Evolutionary conservation across 2,113 vertebrate genomes (phyloP).

Genomic region (Dermatemys mawii): DNA sequence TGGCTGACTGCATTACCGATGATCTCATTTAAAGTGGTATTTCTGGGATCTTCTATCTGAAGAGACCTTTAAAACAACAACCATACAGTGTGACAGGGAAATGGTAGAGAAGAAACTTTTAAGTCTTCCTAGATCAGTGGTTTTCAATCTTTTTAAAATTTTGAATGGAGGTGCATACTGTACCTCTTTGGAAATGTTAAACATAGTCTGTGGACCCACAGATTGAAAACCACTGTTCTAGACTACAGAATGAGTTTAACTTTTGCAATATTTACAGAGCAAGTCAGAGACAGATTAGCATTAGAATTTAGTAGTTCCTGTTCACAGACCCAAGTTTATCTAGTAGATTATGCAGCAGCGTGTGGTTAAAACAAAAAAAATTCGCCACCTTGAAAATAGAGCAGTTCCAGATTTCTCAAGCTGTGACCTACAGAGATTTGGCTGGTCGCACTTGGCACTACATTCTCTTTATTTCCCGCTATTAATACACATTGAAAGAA

Average conservation of each 20-base stretch:
- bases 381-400: background rate
- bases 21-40: fast-evolving
- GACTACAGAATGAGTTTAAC: background rate
- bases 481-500: background rate
- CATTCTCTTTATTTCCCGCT: background rate
- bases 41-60: background rate
- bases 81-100: fast-evolving
- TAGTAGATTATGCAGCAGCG: background rate
- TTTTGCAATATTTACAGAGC: background rate
- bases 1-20: fast-evolving
- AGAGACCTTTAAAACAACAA: background rate
- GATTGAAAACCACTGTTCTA: background rate
- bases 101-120: background rate
- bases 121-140: background rate
- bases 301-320: background rate
- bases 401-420: background rate
- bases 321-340: background rate
- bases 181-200: background rate
- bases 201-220: background rate
- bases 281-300: background rate
- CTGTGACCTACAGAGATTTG: background rate
- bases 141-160: background rate
- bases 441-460: background rate
- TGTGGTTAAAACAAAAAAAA: background rate
- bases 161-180: background rate